A percentile compares a stretch with the other conserved stretches of the same genome.
Evolutionary conservation across 2,113 vertebrate species (phyloP).

Genomic region (Micromys minutus): DNA sequence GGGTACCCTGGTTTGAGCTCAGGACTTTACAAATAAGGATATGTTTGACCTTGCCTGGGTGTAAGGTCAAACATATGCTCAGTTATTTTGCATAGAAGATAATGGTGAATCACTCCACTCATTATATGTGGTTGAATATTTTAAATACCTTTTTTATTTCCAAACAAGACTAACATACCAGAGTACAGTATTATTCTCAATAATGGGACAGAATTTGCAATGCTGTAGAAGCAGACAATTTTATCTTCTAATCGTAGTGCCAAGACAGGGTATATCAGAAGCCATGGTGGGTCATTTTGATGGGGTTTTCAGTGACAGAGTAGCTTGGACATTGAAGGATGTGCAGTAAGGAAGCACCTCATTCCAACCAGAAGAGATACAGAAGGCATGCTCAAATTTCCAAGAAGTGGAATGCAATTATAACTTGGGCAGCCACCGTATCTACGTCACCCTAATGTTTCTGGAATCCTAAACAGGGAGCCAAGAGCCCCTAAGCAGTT

Average conservation of each 20-base stretch:
- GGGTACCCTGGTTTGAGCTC: constrained; percentile 8
- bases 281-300: background rate
- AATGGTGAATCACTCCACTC: constrained; percentile 69
- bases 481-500: background rate
- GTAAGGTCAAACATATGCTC: background rate
- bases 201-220: constrained; percentile 66
- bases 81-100: constrained; percentile 61
- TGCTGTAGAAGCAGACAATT: constrained; percentile 61
- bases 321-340: background rate
- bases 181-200: constrained; percentile 69
- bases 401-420: background rate
- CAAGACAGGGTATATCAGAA: constrained; percentile 36
- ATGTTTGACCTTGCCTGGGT: constrained; percentile 51
- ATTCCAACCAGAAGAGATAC: background rate
- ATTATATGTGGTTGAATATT: constrained; percentile 68
- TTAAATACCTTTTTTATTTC: constrained; percentile 64
- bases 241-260: constrained; percentile 57
- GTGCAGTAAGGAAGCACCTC: background rate
- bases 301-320: background rate
- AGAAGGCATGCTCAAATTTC: constrained; percentile 28
- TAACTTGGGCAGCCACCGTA: background rate
- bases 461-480: constrained; percentile 20
- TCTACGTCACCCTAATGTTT: background rate
- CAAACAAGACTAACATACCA: constrained; percentile 72
- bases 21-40: constrained; percentile 62